Conservation (phyloP, 2,113 vertebrate species). For the Lepidothrix coronata region DNA sequence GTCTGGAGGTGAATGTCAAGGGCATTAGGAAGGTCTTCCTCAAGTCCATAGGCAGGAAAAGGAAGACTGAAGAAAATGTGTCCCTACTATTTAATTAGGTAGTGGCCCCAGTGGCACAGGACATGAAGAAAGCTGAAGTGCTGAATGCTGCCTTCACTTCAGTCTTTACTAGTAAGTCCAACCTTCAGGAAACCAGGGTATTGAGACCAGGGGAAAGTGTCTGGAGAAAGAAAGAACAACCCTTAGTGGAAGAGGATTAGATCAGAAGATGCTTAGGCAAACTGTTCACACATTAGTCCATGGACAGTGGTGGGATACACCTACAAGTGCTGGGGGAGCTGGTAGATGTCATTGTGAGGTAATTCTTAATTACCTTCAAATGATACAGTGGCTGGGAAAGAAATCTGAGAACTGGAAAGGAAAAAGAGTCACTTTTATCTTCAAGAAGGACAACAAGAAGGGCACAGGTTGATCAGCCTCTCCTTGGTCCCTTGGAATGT, state of each 20-base stretch:
- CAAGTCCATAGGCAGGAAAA: not conserved
- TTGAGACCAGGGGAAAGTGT: not conserved
- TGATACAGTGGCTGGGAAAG: not conserved
- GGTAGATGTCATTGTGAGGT: not conserved
- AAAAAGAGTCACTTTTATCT: not conserved
- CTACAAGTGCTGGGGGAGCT: not conserved
- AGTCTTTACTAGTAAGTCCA: not conserved
- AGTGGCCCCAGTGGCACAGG: not conserved
- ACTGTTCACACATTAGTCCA: not conserved
- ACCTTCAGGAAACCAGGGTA: not conserved
- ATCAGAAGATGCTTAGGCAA: not conserved
- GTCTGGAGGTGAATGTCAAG: not conserved
- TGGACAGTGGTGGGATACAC: not conserved
- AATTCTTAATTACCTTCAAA: not conserved
- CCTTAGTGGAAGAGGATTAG: not conserved
- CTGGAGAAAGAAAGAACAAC: not conserved
- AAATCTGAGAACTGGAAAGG: not conserved
- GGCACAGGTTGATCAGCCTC: not conserved
- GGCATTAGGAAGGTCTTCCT: not conserved
- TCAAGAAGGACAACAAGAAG: not conserved
- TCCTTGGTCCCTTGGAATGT: not conserved
- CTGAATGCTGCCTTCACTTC: not conserved
- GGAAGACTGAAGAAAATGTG: not conserved
- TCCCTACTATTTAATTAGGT: not conserved
- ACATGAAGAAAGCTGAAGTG: not conserved